Evolutionary conservation across 2,113 vertebrate species (phyloP), one percentile per base, ranked within the genome.

Genomic region (Melanotaenia duboulayi): DNA sequence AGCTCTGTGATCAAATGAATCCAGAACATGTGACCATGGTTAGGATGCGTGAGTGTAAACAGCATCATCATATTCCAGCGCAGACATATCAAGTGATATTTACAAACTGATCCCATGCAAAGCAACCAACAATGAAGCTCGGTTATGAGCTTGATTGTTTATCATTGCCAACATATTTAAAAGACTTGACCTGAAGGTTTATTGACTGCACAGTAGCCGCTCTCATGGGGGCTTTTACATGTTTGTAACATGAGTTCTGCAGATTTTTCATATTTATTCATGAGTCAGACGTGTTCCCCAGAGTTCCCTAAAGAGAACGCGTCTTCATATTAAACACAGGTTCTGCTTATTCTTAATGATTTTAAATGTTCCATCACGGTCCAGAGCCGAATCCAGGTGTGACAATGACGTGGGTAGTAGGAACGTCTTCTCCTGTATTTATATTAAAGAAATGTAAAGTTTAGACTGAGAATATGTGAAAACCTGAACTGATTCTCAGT

Each of bases 321-420:
- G 28, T 72, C 66, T 76, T 7, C 79, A 82, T 60, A 35, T 78
- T 7, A 3, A 23, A 50, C 2, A 56, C 22, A 77, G 51, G 22
- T 35, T 61, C 44, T 70, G 37, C 51, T 37, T 25, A 51, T 55
- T 59, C 44, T 56, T 62, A 63, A 71, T 59, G 71, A 81, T 85
- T 69, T 67, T 61, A 66, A 65, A 71, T 76, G 72, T 22, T 61
- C 80, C 54, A 64, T 22, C 39, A 13, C 4, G 9, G 61, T 60
- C 19, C 63, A 40, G 32, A 35, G 32, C 1, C 44, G 32, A 48
- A 42, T 14, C 17, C 25, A 46, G 14, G 28, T 16, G 25, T 16
- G 39, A 23, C 14, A 24, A 46, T 9, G 32, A 17, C 2, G 20
- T 19, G 49, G 65, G 74, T 5, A 28, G 51, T 2, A 11, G 22